phyloP scores from a whole-genome alignment of 92 coral and sea anemone species.

The Chrysogorgia sp. region DNA sequence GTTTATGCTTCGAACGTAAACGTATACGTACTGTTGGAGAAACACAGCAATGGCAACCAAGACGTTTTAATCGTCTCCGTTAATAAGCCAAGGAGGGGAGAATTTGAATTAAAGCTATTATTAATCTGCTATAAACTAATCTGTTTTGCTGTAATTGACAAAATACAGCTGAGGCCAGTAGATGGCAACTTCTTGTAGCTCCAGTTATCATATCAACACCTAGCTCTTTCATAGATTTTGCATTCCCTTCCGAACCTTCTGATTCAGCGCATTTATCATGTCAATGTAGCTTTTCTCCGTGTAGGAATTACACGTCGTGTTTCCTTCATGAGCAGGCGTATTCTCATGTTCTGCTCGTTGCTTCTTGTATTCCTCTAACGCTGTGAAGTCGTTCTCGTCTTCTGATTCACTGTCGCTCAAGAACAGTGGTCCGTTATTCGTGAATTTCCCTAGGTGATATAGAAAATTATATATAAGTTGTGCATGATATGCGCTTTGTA shows the following conservation, averaged over 20 bases:
- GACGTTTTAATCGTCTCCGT: too few species aligned
- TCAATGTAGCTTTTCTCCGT: constrained; percentile 42
- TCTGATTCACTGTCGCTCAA: constrained; percentile 95
- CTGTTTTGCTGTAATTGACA: too few species aligned
- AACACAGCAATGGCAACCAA: too few species aligned
- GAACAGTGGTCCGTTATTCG: constrained; percentile 89
- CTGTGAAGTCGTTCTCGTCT: constrained; percentile 69
- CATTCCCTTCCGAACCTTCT: constrained; percentile 38
- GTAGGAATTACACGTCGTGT: constrained; percentile 63
- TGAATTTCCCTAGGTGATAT: constrained; percentile 80
- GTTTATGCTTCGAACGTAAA: too few species aligned
- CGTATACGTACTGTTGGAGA: too few species aligned
- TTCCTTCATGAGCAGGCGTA: constrained; percentile 24
- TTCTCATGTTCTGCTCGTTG: constrained; percentile 33
- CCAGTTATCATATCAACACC: too few species aligned
- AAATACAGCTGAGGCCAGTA: too few species aligned
- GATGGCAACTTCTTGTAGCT: too few species aligned
- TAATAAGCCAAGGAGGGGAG: too few species aligned
- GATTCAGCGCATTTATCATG: constrained; percentile 31
- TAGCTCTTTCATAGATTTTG: constrained; percentile 45
- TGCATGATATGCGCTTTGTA: neutral
- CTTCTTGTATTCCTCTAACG: constrained; percentile 32
- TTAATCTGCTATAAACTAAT: too few species aligned
- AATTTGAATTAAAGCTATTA: too few species aligned
- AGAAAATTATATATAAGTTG: neutral